phyloP scores from a whole-genome alignment of 2,113 vertebrate genomes.

The Channa maculata region DNA sequence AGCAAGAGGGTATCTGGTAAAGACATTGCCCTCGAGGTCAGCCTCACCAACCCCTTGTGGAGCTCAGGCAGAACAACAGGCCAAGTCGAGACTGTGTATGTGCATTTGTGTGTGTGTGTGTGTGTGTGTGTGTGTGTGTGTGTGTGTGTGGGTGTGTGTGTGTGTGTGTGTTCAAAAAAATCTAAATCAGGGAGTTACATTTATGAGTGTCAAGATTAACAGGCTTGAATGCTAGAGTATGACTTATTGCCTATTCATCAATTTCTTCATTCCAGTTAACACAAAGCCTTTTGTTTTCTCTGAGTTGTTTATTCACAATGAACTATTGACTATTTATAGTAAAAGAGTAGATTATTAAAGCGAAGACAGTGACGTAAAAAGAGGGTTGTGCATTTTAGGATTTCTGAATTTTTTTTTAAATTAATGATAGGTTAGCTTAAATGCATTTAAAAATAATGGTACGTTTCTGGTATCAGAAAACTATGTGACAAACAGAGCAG shows the following conservation, averaged over 20 bases:
- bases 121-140: not conserved
- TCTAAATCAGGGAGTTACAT: conserved; percentile 18
- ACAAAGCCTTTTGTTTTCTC: conserved; percentile 50
- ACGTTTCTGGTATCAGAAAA: no score
- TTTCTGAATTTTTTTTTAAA: no score
- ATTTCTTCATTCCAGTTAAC: conserved; percentile 19
- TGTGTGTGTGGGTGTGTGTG: conserved; percentile 5
- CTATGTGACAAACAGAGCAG: not conserved
- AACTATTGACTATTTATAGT: conserved; percentile 13
- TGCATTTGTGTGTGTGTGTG: conserved; percentile 26
- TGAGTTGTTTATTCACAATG: conserved; percentile 26
- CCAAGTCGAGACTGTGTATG: conserved; percentile 41
- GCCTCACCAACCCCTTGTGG: conserved; percentile 50
- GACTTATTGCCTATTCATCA: conserved; percentile 18
- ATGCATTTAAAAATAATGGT: no score
- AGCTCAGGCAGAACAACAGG: conserved; percentile 40
- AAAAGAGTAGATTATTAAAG: not conserved
- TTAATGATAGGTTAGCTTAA: no score
- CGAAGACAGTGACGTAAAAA: no score
- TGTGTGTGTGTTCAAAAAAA: conserved; percentile 43
- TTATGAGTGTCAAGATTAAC: conserved; percentile 48
- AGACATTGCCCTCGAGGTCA: conserved; percentile 78
- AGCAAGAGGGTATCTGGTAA: conserved; percentile 71
- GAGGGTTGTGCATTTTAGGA: no score
- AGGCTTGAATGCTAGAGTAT: conserved; percentile 38